These are phyloP conservation scores for Conomelus anceps DNA, from an alignment of 2,888 invertebrate genomes.

Conservation along the genomic window DNA sequence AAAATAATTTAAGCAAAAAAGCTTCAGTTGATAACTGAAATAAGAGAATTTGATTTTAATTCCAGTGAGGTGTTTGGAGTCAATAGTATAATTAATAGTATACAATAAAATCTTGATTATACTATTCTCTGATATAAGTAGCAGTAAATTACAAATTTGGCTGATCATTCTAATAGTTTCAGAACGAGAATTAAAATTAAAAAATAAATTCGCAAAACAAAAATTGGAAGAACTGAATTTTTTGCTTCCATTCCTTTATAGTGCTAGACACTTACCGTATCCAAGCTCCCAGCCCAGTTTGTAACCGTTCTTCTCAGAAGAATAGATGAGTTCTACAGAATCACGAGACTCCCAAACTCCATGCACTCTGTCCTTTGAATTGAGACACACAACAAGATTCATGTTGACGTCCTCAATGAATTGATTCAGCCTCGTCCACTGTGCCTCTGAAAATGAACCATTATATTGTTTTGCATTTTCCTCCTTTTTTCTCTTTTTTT, in stretches of 20 bases:
- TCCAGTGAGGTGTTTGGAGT: no score
- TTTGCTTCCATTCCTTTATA: not conserved
- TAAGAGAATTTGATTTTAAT: no score
- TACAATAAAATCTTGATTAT: not conserved
- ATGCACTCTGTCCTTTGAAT: constrained; percentile 29
- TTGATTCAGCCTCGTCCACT: constrained; percentile 41
- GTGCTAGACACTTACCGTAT: constrained; percentile 49
- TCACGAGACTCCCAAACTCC: constrained; percentile 61
- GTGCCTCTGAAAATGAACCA: constrained; percentile 36
- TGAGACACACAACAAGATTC: constrained; percentile 40
- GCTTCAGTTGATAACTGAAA: no score
- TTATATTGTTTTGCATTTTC: not conserved
- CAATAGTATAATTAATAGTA: not conserved
- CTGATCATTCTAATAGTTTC: no score
- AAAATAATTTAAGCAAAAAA: no score
- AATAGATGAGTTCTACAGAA: constrained; percentile 57
- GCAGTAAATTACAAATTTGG: no score
- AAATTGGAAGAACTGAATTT: no score
- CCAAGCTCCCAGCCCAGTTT: constrained; percentile 68
- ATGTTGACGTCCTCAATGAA: constrained; percentile 41
- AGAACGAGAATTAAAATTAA: no score
- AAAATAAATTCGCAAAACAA: no score
- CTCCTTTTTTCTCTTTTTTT: not conserved
- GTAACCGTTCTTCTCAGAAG: constrained; percentile 57
- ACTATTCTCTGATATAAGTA: no score